phyloP scores from a whole-genome alignment of 2,113 vertebrate genomes.

The Andinoacara biseriatus region DNA sequence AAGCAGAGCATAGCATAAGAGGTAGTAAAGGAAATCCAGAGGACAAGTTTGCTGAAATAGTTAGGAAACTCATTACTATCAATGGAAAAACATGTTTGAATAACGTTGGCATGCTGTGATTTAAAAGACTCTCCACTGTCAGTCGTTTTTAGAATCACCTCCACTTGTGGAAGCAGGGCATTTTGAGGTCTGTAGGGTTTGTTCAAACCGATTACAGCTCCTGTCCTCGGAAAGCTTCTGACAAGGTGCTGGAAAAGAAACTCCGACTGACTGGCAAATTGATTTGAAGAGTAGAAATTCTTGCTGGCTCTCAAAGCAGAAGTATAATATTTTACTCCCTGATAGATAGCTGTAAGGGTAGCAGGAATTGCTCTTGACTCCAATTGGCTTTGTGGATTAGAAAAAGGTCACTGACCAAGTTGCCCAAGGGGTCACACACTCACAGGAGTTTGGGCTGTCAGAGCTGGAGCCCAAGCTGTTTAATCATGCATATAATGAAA shows the following conservation, averaged over 20 bases:
- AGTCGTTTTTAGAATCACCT: neutral
- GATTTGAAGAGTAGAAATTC: constrained; percentile 28
- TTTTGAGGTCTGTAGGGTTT: constrained; percentile 7
- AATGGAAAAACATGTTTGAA: neutral
- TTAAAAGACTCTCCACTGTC: neutral
- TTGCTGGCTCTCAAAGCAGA: constrained; percentile 3
- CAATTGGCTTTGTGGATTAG: constrained; percentile 7
- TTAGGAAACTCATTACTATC: neutral
- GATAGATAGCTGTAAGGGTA: neutral
- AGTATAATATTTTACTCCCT: neutral
- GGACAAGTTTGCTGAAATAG: neutral
- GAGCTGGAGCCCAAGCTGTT: constrained; percentile 5
- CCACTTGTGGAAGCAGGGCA: neutral
- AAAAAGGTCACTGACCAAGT: constrained; percentile 30
- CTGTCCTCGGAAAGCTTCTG: constrained; percentile 1
- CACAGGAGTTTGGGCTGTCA: neutral
- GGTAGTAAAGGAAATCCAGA: no score
- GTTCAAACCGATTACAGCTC: neutral
- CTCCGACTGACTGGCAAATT: constrained; percentile 22
- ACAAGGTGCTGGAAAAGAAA: constrained; percentile 33
- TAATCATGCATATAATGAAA: neutral
- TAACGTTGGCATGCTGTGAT: neutral
- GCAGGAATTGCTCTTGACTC: neutral
- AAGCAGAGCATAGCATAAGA: no score
- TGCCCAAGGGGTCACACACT: neutral